phyloP scores from a whole-genome alignment of 2,888 invertebrate species.

The Caenorhabditis macrosperma region DNA sequence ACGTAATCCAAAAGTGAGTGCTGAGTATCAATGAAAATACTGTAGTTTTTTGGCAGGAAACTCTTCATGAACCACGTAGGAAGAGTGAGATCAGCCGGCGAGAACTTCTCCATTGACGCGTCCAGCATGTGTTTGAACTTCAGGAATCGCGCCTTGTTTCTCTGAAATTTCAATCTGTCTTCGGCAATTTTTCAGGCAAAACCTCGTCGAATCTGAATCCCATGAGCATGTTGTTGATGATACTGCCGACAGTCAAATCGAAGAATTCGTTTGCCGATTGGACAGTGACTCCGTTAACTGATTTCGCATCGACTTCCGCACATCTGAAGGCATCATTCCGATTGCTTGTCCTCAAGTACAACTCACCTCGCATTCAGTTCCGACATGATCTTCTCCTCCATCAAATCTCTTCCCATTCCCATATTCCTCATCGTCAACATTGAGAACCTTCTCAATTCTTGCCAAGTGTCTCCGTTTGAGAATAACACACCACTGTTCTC shows the following conservation, averaged over 20 bases:
- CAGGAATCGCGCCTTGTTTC: slow-evolving; percentile 9
- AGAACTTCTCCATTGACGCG: slow-evolving; percentile 1
- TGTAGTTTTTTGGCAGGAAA: slow-evolving; percentile 3
- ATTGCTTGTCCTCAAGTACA: not conserved
- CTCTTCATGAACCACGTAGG: slow-evolving; percentile 9
- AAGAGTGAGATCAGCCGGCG: not conserved
- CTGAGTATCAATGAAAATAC: not conserved
- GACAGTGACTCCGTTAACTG: slow-evolving; percentile 3
- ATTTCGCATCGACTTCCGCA: not conserved
- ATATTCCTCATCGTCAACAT: slow-evolving; percentile 55
- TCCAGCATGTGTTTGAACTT: slow-evolving; percentile 21
- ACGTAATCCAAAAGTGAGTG: slow-evolving; percentile 11
- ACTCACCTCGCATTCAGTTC: slow-evolving; percentile 43
- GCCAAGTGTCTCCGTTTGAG: slow-evolving; percentile 38
- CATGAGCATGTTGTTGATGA: slow-evolving; percentile 34
- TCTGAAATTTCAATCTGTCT: not conserved
- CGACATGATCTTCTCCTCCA: slow-evolving; percentile 54
- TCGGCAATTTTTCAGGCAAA: not conserved
- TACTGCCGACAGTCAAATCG: too few species aligned
- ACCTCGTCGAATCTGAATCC: slow-evolving; percentile 22
- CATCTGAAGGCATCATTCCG: slow-evolving; percentile 9
- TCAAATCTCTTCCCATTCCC: slow-evolving; percentile 51
- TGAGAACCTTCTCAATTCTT: slow-evolving; percentile 42
- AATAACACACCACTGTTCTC: slow-evolving; percentile 36
- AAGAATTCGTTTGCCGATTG: slow-evolving; percentile 19